Conservation (phyloP, 2,888 invertebrate species). For the Eupithecia dodoneata region DNA sequence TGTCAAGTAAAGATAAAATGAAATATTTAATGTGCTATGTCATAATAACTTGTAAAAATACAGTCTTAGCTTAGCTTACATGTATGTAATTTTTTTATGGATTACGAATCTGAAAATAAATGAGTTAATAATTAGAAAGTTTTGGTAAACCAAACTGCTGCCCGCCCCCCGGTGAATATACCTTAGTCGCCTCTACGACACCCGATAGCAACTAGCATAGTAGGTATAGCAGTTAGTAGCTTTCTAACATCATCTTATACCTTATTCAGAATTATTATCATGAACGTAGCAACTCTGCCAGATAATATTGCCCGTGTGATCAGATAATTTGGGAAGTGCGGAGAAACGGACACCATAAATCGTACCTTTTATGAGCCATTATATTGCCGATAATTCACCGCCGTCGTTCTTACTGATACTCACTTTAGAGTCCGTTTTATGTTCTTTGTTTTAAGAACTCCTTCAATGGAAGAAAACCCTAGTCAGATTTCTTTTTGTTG, state of each 20-base stretch:
- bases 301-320: conserved; percentile 52
- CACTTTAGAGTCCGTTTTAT: conserved; percentile 51
- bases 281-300: conserved; percentile 23
- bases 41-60: too few relatives aligned
- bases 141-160: too few relatives aligned
- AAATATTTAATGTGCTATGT: too few relatives aligned
- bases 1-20: too few relatives aligned
- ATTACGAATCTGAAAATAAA: too few relatives aligned
- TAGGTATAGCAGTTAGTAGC: background rate
- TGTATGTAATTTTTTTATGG: too few relatives aligned
- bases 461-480: conserved; percentile 15
- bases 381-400: conserved; percentile 67
- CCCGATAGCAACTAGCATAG: too few relatives aligned
- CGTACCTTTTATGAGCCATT: conserved; percentile 75
- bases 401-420: conserved; percentile 54
- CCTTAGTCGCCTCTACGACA: too few relatives aligned
- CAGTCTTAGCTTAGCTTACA: too few relatives aligned
- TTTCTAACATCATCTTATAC: background rate
- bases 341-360: conserved; percentile 67
- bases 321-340: conserved; percentile 66
- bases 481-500: conserved; percentile 2
- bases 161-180: too few relatives aligned
- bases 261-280: conserved; percentile 6
- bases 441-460: conserved; percentile 32
- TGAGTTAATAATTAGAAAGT: too few relatives aligned